These are phyloP conservation scores for Cephus cinctus DNA, from an alignment of 1,140 invertebrate genomes.

Conservation along the genomic window DNA sequence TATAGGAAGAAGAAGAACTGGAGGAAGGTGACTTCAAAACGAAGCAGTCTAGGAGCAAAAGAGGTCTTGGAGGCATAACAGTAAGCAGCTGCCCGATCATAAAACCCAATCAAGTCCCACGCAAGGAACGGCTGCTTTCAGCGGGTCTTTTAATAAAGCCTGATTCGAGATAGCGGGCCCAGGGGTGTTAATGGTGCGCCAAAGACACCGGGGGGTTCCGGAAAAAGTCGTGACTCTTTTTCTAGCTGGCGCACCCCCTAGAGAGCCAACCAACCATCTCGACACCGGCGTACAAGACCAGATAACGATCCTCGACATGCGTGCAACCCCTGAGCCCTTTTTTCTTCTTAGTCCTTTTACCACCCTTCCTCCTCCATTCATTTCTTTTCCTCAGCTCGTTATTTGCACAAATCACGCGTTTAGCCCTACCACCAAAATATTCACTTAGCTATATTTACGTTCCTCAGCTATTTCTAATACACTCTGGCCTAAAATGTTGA, in stretches of 20 bases:
- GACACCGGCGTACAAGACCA: conserved; percentile 18
- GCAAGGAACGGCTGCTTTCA: conserved; percentile 10
- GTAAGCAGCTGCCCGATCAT: no score
- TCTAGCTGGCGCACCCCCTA: conserved; percentile 19
- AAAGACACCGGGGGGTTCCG: conserved; percentile 22
- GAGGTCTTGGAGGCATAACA: no score
- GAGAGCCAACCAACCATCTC: conserved; percentile 20
- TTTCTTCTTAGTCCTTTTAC: no score
- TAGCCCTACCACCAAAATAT: no score
- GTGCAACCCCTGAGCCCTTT: conserved; percentile 35
- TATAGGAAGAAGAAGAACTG: no score
- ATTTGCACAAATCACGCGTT: no score
- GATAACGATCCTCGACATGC: conserved; percentile 32
- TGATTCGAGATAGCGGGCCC: conserved; percentile 18
- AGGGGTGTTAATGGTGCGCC: conserved; percentile 17
- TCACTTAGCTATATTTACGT: no score
- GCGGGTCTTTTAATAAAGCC: conserved; percentile 26
- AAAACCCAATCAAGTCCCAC: conserved; percentile 22
- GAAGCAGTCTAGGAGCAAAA: not conserved
- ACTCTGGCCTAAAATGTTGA: no score
- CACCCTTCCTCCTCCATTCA: no score
- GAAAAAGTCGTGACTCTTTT: conserved; percentile 13
- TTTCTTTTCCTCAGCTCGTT: no score
- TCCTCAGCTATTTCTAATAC: no score
- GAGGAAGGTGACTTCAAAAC: not conserved